A percentile compares a stretch with the other conserved stretches of the same genome.
phyloP scores from a whole-genome alignment of 1,140 invertebrate genomes.

The Eufriesea mexicana region DNA sequence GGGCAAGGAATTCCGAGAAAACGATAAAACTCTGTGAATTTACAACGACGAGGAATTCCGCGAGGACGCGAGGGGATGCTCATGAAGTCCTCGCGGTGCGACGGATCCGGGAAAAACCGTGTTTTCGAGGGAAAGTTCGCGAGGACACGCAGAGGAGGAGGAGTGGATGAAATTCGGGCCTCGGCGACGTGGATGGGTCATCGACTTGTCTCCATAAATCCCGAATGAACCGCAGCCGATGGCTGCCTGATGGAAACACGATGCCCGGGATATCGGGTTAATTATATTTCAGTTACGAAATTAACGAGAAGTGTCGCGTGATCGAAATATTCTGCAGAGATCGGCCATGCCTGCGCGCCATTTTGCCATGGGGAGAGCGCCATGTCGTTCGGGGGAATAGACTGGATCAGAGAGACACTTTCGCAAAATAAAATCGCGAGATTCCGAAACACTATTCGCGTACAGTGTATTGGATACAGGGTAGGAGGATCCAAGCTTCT shows the following conservation, averaged over 20 bases:
- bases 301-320: constrained; percentile 13
- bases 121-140: not conserved
- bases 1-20: constrained; percentile 26
- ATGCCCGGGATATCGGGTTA: constrained; percentile 3
- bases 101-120: not conserved
- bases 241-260: not conserved
- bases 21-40: constrained; percentile 36
- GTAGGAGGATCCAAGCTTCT: too few species aligned
- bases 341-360: not conserved
- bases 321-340: constrained; percentile 18
- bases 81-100: constrained; percentile 8
- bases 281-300: constrained; percentile 27
- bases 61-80: not conserved
- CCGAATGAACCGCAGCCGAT: not conserved
- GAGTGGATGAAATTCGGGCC: too few species aligned
- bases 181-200: not conserved
- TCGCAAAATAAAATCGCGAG: too few species aligned
- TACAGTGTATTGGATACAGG: too few species aligned
- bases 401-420: not conserved
- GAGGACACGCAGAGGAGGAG: not conserved
- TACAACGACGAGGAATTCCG: constrained; percentile 7
- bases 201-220: not conserved
- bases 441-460: too few species aligned
- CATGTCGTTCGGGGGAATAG: not conserved
- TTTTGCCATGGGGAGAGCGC: not conserved